Conservation (phyloP, 2,113 vertebrate genomes). For the Bombycilla garrulus region DNA sequence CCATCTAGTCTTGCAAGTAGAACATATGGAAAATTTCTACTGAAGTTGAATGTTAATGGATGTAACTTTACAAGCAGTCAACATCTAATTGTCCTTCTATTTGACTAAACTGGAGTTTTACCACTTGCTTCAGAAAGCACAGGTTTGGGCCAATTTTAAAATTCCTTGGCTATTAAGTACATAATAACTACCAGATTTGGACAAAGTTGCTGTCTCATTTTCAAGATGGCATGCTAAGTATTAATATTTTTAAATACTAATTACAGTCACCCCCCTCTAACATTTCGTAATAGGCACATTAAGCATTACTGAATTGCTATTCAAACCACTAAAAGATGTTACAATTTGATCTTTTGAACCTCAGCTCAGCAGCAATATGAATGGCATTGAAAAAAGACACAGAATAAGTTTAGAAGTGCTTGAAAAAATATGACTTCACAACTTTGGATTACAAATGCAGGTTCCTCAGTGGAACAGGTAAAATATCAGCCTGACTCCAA, state of each 20-base stretch:
- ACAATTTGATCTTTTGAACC: background rate
- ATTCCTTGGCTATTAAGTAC: background rate
- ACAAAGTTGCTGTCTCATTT: background rate
- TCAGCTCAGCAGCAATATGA: background rate
- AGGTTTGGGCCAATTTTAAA: conserved; percentile 10
- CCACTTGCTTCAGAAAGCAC: background rate
- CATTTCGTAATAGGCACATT: background rate
- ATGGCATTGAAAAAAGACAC: background rate
- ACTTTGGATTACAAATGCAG: background rate
- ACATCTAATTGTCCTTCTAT: background rate
- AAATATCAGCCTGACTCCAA: background rate
- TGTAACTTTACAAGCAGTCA: background rate
- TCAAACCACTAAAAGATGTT: background rate
- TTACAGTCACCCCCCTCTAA: background rate
- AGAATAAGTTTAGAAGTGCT: background rate
- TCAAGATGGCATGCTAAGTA: background rate
- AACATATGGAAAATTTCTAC: conserved; percentile 13
- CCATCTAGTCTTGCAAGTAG: conserved; percentile 4
- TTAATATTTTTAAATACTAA: background rate
- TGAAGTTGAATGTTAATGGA: background rate
- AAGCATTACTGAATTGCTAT: background rate
- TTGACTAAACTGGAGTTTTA: background rate
- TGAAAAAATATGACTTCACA: background rate
- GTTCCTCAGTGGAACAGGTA: background rate
- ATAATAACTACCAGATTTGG: background rate